Evolutionary conservation across 2,797 vertebrate genomes (phyloP), one percentile per base, ranked within the genome.

Genomic region (Eulemur mongoz): DNA sequence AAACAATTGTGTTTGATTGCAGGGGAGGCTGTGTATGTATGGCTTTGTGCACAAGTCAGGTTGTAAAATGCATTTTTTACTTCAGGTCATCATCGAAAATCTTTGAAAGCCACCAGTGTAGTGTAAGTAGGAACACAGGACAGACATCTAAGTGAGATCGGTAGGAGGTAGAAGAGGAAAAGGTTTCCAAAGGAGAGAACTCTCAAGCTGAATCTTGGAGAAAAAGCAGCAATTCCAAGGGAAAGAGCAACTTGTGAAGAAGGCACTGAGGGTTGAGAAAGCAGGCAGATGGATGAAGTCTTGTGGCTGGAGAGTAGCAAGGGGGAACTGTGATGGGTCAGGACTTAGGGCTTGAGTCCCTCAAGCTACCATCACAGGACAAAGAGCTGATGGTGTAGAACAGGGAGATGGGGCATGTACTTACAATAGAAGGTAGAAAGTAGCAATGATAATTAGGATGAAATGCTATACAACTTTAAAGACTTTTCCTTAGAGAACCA

Each of bases 311-410:
- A 13, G 6, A 13, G 18, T 5, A 78, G 18, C 9, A 0, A 27
- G 23, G 20, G 25, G 40, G 30, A 25, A 12, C 27, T 9, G 0
- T 1, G 22, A 8, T 0, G 8, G 70, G 6, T 48, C 23, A 35
- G 2, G 10, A 2, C 12, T 45, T 38, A 2, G 2, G 0, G 5
- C 50, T 43, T 8, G 22, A 35, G 25, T n/a, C 45, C 38, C 5
- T 45, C 23, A 70, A 48, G 32, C 14, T 1, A 27, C 61, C 1
- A 0, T 5, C 0, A 0, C 4, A 75, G 5, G 18, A 9, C 30
- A 4, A 38, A 73, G 70, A 43, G 9, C 8, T 65, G 48, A 27
- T 17, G 27, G 3, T 15, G 22, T 14, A 11, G 25, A 35, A 8
- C 1, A 30, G 1, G 15, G 20, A 59, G 18, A 4, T 1, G 2